Evolutionary conservation across 2,888 invertebrate genomes (phyloP).

Genomic region (Rugalucina vietnamica): DNA sequence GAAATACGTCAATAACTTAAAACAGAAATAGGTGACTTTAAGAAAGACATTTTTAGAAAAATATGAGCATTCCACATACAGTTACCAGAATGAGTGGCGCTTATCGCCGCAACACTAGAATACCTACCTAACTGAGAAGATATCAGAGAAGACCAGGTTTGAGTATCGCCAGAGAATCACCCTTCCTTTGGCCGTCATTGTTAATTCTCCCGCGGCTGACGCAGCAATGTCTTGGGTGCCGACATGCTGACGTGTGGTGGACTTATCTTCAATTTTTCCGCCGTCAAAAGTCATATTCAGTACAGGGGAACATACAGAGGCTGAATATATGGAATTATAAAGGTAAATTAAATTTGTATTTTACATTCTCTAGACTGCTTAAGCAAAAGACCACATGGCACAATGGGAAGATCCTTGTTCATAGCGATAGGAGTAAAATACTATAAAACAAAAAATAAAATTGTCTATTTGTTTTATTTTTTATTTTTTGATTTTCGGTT

Average conservation of each 20-base stretch:
- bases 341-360: background rate
- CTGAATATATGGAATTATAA: background rate
- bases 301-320: conserved; percentile 22
- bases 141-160: conserved; percentile 53
- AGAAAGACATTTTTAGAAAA: too few species aligned
- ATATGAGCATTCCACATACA: too few species aligned
- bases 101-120: too few species aligned
- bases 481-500: too few species aligned
- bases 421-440: background rate
- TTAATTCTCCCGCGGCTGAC: conserved; percentile 41
- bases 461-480: background rate
- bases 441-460: background rate
- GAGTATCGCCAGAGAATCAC: conserved; percentile 58
- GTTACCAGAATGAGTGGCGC: too few species aligned
- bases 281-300: conserved; percentile 50
- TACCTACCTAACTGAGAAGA: conserved; percentile 53
- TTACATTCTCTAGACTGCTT: too few species aligned
- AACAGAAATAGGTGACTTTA: too few species aligned
- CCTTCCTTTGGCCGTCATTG: conserved; percentile 47
- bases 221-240: conserved; percentile 41
- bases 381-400: too few species aligned
- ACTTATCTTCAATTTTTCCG: conserved; percentile 37
- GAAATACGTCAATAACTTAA: too few species aligned
- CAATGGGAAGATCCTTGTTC: background rate
- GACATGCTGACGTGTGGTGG: conserved; percentile 52